A percentile compares a stretch with the other conserved stretches of the same genome.
Evolutionary conservation across 2,888 invertebrate genomes (phyloP).

Genomic region (Lathronympha strigana): DNA sequence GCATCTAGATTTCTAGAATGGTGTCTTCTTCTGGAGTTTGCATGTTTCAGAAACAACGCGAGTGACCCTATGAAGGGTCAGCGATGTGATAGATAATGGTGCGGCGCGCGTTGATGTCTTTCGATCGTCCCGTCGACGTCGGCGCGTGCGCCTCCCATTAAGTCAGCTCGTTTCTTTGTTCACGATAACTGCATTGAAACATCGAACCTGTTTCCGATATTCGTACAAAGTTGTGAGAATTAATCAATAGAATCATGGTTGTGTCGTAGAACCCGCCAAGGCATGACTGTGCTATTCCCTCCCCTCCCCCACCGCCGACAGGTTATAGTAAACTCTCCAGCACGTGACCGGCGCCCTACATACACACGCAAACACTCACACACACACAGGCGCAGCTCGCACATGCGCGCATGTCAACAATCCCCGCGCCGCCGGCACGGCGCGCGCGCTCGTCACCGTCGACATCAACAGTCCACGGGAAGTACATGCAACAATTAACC

Average conservation of each 20-base stretch:
- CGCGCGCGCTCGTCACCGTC: constrained; percentile 1
- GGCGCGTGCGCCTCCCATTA: neutral
- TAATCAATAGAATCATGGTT: neutral
- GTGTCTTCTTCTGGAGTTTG: no score
- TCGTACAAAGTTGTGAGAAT: neutral
- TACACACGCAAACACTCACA: constrained; percentile 6
- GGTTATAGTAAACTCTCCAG: constrained; percentile 31
- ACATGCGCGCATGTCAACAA: constrained; percentile 6
- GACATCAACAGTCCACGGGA: neutral
- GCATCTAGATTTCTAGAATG: no score
- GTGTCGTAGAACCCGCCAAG: neutral
- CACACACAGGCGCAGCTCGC: neutral
- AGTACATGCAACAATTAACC: constrained; percentile 5
- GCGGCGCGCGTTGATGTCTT: constrained; percentile 28
- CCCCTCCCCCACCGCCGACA: neutral
- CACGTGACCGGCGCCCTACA: constrained; percentile 33
- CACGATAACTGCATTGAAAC: neutral
- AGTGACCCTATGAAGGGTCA: no score
- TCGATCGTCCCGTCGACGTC: neutral
- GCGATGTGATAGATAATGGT: no score
- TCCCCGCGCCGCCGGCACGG: neutral
- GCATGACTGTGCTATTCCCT: neutral
- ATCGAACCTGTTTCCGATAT: constrained; percentile 4
- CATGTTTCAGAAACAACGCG: neutral
- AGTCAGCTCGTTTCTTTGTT: neutral